Base-by-base conservation (phyloP, 2,797 vertebrate genomes). In the Trachurus trachurus region DNA sequence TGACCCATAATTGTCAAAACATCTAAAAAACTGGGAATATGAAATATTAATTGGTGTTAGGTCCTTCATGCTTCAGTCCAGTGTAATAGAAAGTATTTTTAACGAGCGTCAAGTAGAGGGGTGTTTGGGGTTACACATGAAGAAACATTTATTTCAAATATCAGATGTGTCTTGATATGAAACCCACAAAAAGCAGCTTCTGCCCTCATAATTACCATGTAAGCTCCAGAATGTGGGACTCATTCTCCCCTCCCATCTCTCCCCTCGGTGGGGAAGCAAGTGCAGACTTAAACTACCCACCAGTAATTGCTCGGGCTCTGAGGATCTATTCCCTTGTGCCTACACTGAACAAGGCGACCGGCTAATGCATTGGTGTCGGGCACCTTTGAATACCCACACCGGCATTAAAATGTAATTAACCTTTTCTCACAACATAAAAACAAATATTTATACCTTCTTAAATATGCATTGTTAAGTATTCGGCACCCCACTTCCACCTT, bases 341-440 rank as follows among this genome's bases (percentile, higher is more conserved):
- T 29, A 19, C 22, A 54, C 9, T 31, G 58, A 87, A 82, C 81
- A 77, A 80, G 80, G 50, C 80, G 83, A 74, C 77, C 34, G 31
- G 80, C 75, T 91, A 87, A 92, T 91, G 85, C 73, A 88, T 84
- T 78, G 83, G 80, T 91, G 89, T 93, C 87, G 86, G 49, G 66
- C 78, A 85, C 92, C 87, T 87, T 93, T 84, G 89, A 92, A 91
- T 71, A 63, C 76, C 82, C 81, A 76, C 49, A 31, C 74, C 1
- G 45, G 66, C 70, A 82, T 86, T 91, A 79, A 91, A 86, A 85
- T 88, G 68, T 81, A 88, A 93, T 90, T 84, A 86, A 89, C 63
- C 56, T 80, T 74, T 72, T 74, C 60, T 50, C 1, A 31, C 40
- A 37, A 31, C 66, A 56, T 61, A 58, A 73, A 66, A 78, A 56